Base-by-base conservation (phyloP, 2,797 vertebrate genomes). In the Benthosema pterotum region DNA sequence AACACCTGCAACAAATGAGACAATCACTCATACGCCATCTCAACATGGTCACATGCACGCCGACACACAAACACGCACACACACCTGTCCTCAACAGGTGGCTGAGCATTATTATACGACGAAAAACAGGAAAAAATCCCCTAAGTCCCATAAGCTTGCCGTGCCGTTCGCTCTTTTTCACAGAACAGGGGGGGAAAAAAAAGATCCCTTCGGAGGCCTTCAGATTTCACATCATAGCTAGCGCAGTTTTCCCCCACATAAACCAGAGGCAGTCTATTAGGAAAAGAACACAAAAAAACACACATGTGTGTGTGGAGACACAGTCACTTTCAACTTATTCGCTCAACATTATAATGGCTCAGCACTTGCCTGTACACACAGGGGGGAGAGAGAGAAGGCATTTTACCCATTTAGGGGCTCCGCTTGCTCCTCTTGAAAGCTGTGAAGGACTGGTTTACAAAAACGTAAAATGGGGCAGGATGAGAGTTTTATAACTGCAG, bases 281-380 rank as follows among this genome's bases (percentile, higher is more conserved):
- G 52, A 60, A 65, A 71, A 22, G 2, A n/a, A n/a, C n/a, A n/a
- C n/a, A n/a, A n/a, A 58, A 78, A 87, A 79, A 78, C 72, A 73
- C 83, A 83, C 84, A 88, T 83, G 71, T 74, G 68, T 74, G 72
- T 61, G 48, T 32, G 18, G 56, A 42, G 56, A 74, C 77, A 79
- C 72, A 71, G 83, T 82, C 55, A 71, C 88, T 87, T 91, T 89
- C 87, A 87, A 84, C 81, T 72, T 77, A 77, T 87, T 89, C 84
- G 85, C 78, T 82, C 80, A 67, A 82, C 75, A 78, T 69, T 77
- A 88, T 91, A 89, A 92, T 90, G 82, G 86, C 80, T 71, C 75
- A 71, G 68, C 58, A 72, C 76, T 77, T 79, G 81, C 75, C 81
- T 85, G 75, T 82, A 67, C 64, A 72, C n/a, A 25, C 5, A 5